These are phyloP conservation scores for Patella ulyssiponensis DNA, from an alignment of 2,888 invertebrate genomes.

Conservation along the genomic window DNA sequence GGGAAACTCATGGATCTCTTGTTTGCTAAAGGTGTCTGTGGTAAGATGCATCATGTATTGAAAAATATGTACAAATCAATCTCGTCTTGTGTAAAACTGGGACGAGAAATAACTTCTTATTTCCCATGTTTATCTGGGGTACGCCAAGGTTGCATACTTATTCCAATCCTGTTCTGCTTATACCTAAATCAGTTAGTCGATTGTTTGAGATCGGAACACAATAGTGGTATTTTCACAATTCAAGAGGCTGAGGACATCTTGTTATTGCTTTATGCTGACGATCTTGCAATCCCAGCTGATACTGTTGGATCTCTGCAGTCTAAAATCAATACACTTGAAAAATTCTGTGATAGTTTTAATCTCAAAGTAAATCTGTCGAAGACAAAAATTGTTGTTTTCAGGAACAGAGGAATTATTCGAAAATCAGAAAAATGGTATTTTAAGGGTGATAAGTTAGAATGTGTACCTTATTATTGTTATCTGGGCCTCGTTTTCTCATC, in stretches of 20 bases:
- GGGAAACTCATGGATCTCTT: too few relatives aligned
- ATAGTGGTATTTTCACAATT: background rate
- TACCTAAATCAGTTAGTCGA: background rate
- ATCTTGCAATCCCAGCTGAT: background rate
- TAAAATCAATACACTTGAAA: background rate
- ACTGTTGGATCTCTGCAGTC: background rate
- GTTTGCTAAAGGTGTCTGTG: background rate
- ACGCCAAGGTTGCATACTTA: background rate
- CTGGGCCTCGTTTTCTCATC: conserved; percentile 17
- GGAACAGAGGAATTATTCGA: background rate
- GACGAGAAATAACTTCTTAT: background rate
- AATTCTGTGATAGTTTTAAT: conserved; percentile 12
- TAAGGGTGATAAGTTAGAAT: background rate
- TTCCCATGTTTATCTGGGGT: background rate
- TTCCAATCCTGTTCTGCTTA: background rate
- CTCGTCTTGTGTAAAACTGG: too few relatives aligned
- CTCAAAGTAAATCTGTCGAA: conserved; percentile 11
- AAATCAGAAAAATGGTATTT: background rate
- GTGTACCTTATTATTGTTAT: conserved; percentile 2
- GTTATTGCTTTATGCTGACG: background rate
- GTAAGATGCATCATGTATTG: background rate
- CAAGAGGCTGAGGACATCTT: background rate
- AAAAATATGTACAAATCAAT: background rate
- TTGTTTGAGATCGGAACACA: background rate
- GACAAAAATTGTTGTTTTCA: background rate